Evolutionary conservation across 2,888 invertebrate genomes (phyloP), one percentile per base, ranked within the genome.

Genomic region (Limnephilus auricula): DNA sequence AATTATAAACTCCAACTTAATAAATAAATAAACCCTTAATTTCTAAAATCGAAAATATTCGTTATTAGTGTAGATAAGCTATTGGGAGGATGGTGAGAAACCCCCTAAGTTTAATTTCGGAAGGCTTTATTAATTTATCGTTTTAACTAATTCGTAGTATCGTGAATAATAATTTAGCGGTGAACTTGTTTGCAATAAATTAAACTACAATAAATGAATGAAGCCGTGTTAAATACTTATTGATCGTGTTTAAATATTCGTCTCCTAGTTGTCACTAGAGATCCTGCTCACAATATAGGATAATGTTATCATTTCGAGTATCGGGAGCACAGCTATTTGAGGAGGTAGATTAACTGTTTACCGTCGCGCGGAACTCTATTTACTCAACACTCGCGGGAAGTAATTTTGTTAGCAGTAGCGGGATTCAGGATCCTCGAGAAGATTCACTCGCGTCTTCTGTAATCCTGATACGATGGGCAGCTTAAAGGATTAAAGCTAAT

Each of bases 291-390:
- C 87, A 65, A 87, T 87, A 32, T 32, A 65, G 65, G 25, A 65
- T 25, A 65, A 65, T 65, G 18, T 87, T 87, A 87, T 87, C 65
- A 65, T 65, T 31, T 31, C n/a, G 37, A 80, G 82, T 82, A 89
- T 50, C 89, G 37, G 89, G 89, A 82, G 82, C 80, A 31, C 31
- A 89, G 89, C 34, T 89, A 89, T 89, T 89, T 89, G 89, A 89
- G 89, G 83, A 89, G 89, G 89, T 89, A 89, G 89, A 89, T 89
- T 89, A 82, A 82, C 89, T 89, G 89, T 89, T 89, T 89, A 89
- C 89, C 80, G 89, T 89, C 89, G 89, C 89, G 89, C 82, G 89
- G 83, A 40, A 80, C 89, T 89, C 89, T 89, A 82, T 89, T 89
- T 89, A 82, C 82, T 89, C 89, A 89, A 89, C 89, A 89, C 89